phyloP scores from a whole-genome alignment of 2,888 invertebrate species.

The Zhuqinia jingwanae region DNA sequence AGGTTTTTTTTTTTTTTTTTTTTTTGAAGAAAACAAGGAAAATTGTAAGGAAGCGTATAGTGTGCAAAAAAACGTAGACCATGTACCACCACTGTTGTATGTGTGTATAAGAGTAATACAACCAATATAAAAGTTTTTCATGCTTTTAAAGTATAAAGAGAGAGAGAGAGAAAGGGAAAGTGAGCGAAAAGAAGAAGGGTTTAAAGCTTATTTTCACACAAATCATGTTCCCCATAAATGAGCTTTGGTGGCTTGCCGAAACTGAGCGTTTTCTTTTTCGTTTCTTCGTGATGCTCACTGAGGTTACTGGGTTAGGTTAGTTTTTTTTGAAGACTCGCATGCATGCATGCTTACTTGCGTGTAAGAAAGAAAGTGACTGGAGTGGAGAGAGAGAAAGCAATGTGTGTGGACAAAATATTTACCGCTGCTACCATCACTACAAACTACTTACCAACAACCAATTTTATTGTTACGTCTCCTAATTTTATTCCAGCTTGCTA shows the following conservation, averaged over 20 bases:
- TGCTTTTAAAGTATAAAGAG: slow-evolving; percentile 3
- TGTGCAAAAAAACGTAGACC: slow-evolving; percentile 8
- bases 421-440: not conserved
- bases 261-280: not conserved
- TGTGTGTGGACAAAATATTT: slow-evolving; percentile 34
- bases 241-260: slow-evolving; percentile 31
- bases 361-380: too few relatives aligned
- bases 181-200: slow-evolving; percentile 10
- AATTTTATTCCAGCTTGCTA: not conserved
- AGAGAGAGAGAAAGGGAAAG: not conserved
- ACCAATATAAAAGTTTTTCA: slow-evolving; percentile 40
- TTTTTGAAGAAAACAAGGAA: not conserved
- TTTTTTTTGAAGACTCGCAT: not conserved
- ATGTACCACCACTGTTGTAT: too few relatives aligned
- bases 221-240: slow-evolving; percentile 63
- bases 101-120: slow-evolving; percentile 23
- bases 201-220: slow-evolving; percentile 70
- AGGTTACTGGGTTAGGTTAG: slow-evolving; percentile 50
- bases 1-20: too few relatives aligned
- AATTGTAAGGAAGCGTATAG: not conserved
- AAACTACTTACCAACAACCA: not conserved
- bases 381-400: too few relatives aligned
- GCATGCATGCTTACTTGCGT: slow-evolving; percentile 51
- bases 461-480: not conserved
- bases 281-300: slow-evolving; percentile 27